Evolutionary conservation across 2,113 vertebrate species (phyloP).

Genomic region (Microcebus griseorufus): DNA sequence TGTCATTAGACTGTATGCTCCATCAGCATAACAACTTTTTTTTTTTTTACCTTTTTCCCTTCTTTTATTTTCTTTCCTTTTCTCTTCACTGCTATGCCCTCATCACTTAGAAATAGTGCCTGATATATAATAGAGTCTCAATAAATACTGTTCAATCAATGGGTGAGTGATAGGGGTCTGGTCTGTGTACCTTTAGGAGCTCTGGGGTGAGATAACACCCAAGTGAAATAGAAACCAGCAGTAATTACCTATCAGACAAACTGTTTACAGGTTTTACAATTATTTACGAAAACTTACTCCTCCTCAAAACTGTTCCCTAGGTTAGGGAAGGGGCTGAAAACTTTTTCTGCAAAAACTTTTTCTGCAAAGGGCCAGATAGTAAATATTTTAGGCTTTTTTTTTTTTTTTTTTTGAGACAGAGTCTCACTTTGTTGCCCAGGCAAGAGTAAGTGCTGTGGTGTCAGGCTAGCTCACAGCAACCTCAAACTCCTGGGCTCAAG

Average conservation of each 20-base stretch:
- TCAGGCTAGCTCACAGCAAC: too few relatives aligned
- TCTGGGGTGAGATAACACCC: background rate
- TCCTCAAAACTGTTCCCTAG: background rate
- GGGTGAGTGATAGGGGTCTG: background rate
- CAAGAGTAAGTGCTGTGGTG: too few relatives aligned
- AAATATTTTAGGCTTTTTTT: background rate
- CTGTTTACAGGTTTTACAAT: background rate
- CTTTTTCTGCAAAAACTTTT: background rate
- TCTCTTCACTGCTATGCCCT: background rate
- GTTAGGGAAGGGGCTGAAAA: background rate
- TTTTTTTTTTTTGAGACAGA: too few relatives aligned
- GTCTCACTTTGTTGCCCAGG: too few relatives aligned
- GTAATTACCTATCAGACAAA: background rate
- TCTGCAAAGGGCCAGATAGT: background rate
- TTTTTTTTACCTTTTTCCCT: background rate
- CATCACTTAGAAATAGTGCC: background rate
- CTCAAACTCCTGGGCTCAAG: too few relatives aligned
- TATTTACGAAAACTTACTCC: background rate
- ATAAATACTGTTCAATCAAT: background rate
- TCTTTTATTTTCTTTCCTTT: background rate
- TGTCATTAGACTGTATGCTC: background rate
- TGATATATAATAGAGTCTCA: background rate
- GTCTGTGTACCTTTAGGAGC: background rate
- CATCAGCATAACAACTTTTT: background rate
- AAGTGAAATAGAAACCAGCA: conserved; percentile 8